Evolutionary conservation across 2,113 vertebrate genomes (phyloP), one percentile per base, ranked within the genome.

Genomic region (Ptilorrhoa leucosticta): DNA sequence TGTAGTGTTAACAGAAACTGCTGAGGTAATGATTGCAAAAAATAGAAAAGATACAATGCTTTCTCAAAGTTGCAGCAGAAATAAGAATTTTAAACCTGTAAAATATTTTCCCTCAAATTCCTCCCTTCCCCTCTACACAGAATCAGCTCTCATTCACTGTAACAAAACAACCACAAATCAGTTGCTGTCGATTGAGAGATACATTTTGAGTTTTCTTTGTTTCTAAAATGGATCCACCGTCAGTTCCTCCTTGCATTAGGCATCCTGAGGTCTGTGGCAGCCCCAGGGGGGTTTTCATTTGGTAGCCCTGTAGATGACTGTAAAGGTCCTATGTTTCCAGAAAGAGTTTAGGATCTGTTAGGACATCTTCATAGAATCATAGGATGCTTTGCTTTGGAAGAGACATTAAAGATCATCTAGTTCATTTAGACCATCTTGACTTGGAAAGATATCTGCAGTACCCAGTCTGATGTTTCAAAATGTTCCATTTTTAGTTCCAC

Each of bases 31-130:
- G 31, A 42, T 20, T 58, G 48, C 2, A 42, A 71, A 57, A 82
- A 54, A 47, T 37, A 30, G 10, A 39, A 23, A 0, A 0, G 0
- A 18, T 24, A 20, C 9, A 35, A 15, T 0, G 1, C 7, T 44
- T 37, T 14, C 35, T 20, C 51, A 39, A 83, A 61, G 30, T 42
- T 66, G 42, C 2, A 2, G 58, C 39, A 73, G 73, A 82, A 91
- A 89, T 39, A 10, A 70, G 27, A 85, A 58, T 63, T 69, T 80
- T 47, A 27, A 85, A 35, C 17, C 39, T 39, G 2, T 61, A 31
- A 64, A 58, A 14, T 45, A 24, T 54, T 85, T 91, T 56, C 33
- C 18, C 12, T 65, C 27, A 35, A 8, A 51, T 87, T 90, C 13
- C 26, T 87, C 11, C 42, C 30, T 69, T 87, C 10, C 15, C 30